These are phyloP conservation scores for Alcedo quadribrachys DNA, from an alignment of 2,797 vertebrate genomes.

Conservation along the genomic window DNA sequence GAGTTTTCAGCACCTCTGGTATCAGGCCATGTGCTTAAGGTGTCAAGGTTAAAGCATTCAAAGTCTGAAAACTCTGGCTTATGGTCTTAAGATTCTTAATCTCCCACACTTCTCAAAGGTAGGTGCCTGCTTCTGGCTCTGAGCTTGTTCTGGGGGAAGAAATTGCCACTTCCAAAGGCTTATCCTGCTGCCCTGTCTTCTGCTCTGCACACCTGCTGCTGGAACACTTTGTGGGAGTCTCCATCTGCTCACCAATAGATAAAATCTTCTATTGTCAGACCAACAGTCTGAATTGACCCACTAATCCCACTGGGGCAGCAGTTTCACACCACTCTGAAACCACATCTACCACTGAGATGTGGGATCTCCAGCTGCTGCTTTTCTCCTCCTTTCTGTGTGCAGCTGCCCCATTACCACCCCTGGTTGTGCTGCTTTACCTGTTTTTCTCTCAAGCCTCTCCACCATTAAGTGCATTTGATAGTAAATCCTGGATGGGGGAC, in stretches of 20 bases:
- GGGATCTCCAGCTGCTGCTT: not conserved
- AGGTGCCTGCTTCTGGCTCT: not conserved
- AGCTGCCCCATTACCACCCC: not conserved
- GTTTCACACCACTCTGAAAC: not conserved
- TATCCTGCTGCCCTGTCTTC: not conserved
- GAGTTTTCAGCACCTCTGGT: not conserved
- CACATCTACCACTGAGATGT: not conserved
- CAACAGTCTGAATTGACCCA: not conserved
- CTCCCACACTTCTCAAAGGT: not conserved
- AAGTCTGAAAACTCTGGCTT: not conserved
- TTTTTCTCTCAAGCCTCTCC: not conserved
- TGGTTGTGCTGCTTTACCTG: not conserved
- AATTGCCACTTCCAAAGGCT: not conserved
- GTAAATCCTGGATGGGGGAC: not conserved
- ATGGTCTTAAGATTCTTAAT: not conserved
- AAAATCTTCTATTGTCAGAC: not conserved
- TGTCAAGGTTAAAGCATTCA: not conserved
- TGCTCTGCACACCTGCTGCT: not conserved
- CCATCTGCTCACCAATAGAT: accelerated
- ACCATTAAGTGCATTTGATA: not conserved
- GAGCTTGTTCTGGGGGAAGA: not conserved
- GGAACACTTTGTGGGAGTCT: not conserved
- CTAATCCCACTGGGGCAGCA: not conserved
- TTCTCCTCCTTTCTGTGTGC: not conserved
- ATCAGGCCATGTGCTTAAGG: not conserved